Percentiles rank a stretch among this genome's conserved stretches.
phyloP scores from a whole-genome alignment of 2,113 vertebrate genomes.

The Henicopernis longicauda region DNA sequence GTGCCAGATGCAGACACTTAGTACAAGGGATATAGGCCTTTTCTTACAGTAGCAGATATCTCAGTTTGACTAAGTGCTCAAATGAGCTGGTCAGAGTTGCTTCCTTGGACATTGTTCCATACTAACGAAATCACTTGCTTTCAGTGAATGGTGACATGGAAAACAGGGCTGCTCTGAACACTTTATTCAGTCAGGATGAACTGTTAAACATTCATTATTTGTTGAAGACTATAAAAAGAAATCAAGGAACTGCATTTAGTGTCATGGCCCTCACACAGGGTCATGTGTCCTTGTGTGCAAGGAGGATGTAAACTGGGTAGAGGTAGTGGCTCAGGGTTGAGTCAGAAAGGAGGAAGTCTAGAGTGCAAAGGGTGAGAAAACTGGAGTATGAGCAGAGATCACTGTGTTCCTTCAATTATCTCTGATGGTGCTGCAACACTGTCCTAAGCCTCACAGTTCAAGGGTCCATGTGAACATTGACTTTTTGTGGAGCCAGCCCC shows the following conservation, averaged over 20 bases:
- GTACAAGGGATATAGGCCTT: not conserved
- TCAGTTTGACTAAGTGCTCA: not conserved
- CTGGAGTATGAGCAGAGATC: not conserved
- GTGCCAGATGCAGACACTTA: not conserved
- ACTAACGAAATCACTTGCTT: not conserved
- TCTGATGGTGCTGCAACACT: not conserved
- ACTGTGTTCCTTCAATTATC: not conserved
- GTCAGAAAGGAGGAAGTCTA: not conserved
- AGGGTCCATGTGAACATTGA: not conserved
- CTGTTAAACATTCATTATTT: not conserved
- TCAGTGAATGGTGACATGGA: not conserved
- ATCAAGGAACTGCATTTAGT: not conserved
- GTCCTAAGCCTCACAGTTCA: not conserved
- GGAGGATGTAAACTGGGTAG: not conserved
- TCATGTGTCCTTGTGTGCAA: not conserved
- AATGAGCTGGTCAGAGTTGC: not conserved
- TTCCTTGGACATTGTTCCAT: not conserved
- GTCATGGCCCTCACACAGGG: not conserved
- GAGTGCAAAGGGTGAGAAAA: not conserved
- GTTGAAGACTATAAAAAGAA: not conserved
- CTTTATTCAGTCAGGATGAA: not conserved
- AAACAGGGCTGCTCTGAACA: not conserved
- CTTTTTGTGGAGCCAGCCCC: not conserved
- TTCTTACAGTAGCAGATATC: not conserved
- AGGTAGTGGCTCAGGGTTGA: not conserved